Base-by-base conservation (phyloP, 2,797 vertebrate genomes). In the Alcedo quadribrachys region DNA sequence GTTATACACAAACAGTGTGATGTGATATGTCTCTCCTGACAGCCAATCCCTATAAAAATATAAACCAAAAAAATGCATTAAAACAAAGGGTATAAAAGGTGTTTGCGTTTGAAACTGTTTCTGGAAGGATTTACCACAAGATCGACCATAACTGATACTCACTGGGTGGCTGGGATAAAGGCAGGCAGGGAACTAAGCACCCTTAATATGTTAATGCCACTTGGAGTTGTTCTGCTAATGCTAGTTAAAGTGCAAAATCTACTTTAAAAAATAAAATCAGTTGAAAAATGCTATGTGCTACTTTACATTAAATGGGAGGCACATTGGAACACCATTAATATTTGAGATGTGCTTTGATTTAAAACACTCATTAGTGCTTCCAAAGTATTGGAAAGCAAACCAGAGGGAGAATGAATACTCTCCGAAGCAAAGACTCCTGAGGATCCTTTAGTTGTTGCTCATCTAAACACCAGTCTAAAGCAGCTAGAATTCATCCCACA, bases 341-440 rank as follows among this genome's bases (percentile, higher is more conserved):
- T 92, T 74, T 77, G 84, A 95, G 71, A 79, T 90, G 32, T 25
- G 40, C 63, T 95, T 96, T 81, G 85, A 93, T 92, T 95, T 95
- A 89, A 90, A 92, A 74, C 85, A 92, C 93, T 94, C 89, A 91
- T 96, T 96, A 96, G 89, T 95, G 86, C 80, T 94, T 96, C 65
- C 89, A 70, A 96, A 95, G 81, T 68, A 85, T 73, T 95, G 77
- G 76, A 94, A 96, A 95, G 95, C 82, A 94, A 95, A 96, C 90
- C 80, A 85, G 93, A 93, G 93, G 82, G 92, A 93, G 85, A 87
- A 80, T 93, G 84, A 75, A 40, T 70, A 61, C n/a, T 95, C 89
- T 91, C 85, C 88, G 88, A 92, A 87, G 89, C 0, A 1, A 85
- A 73, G 80, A 80, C 89, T 96, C 93, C 92, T 81, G 94, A 97